Conservation (phyloP, 2,888 invertebrate genomes). For the Leuctra nigra region DNA sequence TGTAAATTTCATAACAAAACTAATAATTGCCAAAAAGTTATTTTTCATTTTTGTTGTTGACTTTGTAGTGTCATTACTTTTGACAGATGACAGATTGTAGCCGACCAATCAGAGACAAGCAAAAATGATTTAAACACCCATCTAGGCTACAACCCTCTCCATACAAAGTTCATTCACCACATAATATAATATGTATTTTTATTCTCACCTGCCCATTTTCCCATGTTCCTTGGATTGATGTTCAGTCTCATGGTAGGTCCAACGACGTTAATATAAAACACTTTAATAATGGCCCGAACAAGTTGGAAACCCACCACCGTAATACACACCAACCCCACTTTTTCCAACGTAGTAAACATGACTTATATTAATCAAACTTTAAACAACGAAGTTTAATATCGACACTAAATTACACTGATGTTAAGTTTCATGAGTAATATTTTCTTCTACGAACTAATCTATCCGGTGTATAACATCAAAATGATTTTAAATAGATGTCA, state of each 20-base stretch:
- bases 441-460: background rate
- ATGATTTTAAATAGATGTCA: background rate
- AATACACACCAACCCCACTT: slow-evolving; percentile 44
- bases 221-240: slow-evolving; percentile 57
- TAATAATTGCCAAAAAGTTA: too few species aligned
- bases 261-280: slow-evolving; percentile 42
- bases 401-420: background rate
- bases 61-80: too few species aligned
- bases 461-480: background rate
- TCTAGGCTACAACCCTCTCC: too few species aligned
- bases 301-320: slow-evolving; percentile 41
- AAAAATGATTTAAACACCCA: too few species aligned
- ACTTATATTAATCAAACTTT: background rate
- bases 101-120: too few species aligned
- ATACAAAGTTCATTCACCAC: too few species aligned
- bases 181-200: background rate
- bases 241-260: slow-evolving; percentile 47
- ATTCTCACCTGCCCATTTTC: slow-evolving; percentile 75
- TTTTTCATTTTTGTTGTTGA: too few species aligned
- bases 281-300: slow-evolving; percentile 46
- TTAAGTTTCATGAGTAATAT: background rate
- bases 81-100: too few species aligned
- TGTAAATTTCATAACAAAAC: too few species aligned
- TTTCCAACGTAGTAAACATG: slow-evolving; percentile 41
- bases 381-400: background rate